Base-by-base conservation (phyloP, 2,888 invertebrate genomes). In the Drosophila neutralis region DNA sequence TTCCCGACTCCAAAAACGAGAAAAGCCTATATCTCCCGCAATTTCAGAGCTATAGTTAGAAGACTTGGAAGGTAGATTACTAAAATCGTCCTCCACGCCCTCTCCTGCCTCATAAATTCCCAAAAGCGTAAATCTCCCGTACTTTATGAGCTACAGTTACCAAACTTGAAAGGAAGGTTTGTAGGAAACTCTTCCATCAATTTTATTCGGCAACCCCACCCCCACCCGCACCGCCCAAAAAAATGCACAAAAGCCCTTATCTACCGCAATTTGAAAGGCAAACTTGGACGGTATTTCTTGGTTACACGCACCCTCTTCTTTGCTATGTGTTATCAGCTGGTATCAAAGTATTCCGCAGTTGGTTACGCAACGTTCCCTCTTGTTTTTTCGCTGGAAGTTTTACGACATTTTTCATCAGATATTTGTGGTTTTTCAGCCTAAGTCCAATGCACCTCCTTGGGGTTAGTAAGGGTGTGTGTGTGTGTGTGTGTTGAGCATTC, bases 371-470 rank as follows among this genome's bases (percentile, higher is more conserved):
- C 7, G 24, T 45, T 45, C 33, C 57, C 42, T 42, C 73, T 21
- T 56, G 38, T 42, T 40, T 38, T 15, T 45, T 40, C 27, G 13
- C 18, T 76, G 58, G 35, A 27, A 72, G 53, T 60, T 60, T 72
- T 62, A 59, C 65, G 64, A 62, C 51, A 69, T 62, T 69, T 69
- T 69, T 62, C 36, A 38, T 51, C 35, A 48, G 40, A 18, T 27
- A 21, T 63, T 24, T 29, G 27, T 29, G 60, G 60, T 15, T 36
- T 18, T 57, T 2, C 7, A 18, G 18, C 15, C 15, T 6, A 15
- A 15, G 36, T 36, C 13, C 5, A 36, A n/a, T 40, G n/a, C 40
- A n/a, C n/a, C 10, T 10, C 2, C 10, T 5, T 4, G 8, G 7
- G 18, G 18, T 38, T 18, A 38, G 2, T 38, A 38, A 18, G 35